These are phyloP conservation scores for Eudasyphora cyanicolor DNA, from an alignment of 2,888 invertebrate species.

Conservation along the genomic window DNA sequence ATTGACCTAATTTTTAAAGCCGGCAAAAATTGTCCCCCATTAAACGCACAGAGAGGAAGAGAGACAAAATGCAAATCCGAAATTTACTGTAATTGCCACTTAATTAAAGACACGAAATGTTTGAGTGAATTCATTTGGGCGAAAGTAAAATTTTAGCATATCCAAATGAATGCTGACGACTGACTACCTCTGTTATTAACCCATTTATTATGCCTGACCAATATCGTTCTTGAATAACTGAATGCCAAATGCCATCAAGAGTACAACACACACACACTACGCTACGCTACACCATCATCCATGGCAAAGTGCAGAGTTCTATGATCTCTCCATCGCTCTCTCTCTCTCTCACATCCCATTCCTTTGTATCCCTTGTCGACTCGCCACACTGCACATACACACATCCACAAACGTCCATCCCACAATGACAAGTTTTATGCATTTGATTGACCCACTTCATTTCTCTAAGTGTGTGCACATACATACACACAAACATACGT, in stretches of 20 bases:
- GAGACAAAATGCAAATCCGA: not conserved
- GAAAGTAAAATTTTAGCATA: slow-evolving; percentile 5
- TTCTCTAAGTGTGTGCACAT: not conserved
- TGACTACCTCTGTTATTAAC: slow-evolving; percentile 4
- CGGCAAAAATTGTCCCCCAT: too few relatives aligned
- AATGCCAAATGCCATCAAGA: not conserved
- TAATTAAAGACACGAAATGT: not conserved
- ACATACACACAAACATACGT: not conserved
- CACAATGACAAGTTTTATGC: not conserved
- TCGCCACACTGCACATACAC: too few relatives aligned
- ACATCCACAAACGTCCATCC: not conserved
- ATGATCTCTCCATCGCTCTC: too few relatives aligned
- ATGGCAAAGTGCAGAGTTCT: not conserved
- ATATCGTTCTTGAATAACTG: not conserved
- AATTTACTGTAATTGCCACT: not conserved
- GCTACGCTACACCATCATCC: too few relatives aligned
- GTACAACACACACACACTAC: too few relatives aligned
- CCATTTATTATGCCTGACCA: not conserved
- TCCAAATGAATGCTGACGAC: too few relatives aligned
- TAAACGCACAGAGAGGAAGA: too few relatives aligned
- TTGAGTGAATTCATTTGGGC: not conserved
- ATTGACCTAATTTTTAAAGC: not conserved
- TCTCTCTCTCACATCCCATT: too few relatives aligned
- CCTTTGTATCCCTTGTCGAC: not conserved
- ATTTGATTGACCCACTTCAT: slow-evolving; percentile 21